Evolutionary conservation across 2,888 invertebrate species (phyloP), one percentile per base, ranked within the genome.

Genomic region (Eupithecia pulchellata): DNA sequence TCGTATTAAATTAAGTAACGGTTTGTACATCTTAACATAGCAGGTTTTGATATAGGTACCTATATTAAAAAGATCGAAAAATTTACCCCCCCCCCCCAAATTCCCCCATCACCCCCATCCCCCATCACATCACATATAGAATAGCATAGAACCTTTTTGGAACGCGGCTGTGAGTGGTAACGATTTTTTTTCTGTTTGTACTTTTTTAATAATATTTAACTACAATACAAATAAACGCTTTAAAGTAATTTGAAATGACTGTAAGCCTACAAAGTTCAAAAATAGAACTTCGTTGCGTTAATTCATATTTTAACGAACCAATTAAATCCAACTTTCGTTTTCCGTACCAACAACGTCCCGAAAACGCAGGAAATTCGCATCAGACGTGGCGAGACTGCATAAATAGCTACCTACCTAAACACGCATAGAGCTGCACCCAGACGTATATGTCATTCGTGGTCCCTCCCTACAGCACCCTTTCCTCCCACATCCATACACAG

Each of bases 381-480:
- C 87, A 86, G 78, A 79, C 84, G 77, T 47, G 47, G 3, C 83
- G 79, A 86, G 85, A 85, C 20, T 25, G 52, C 86, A 75, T 75
- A 75, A 86, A 86, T 86, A 89, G 60, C 47, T 20, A 47, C 62
- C 20, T 42, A 39, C 5, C 5, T 39, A 39, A 39, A 39, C 47
- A 84, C 85, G 87, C 84, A 81, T 81, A 87, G 2, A 47, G 85
- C 85, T 88, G 89, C 90, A 87, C 86, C 91, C 93, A 93, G 93
- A 92, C 92, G 86, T 86, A 92, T 91, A 92, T 89, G 74, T 20
- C 42, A 36, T 36, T n/a, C n/a, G n/a, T 20, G n/a, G 20, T 9
- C 42, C 82, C 81, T 79, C 86, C 84, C 82, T 86, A 79, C 83
- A 6, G 39, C n/a, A 84, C 81, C 82, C 81, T 77, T 69, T 72